phyloP scores from a whole-genome alignment of 2,113 vertebrate species.

The Plotosus lineatus region DNA sequence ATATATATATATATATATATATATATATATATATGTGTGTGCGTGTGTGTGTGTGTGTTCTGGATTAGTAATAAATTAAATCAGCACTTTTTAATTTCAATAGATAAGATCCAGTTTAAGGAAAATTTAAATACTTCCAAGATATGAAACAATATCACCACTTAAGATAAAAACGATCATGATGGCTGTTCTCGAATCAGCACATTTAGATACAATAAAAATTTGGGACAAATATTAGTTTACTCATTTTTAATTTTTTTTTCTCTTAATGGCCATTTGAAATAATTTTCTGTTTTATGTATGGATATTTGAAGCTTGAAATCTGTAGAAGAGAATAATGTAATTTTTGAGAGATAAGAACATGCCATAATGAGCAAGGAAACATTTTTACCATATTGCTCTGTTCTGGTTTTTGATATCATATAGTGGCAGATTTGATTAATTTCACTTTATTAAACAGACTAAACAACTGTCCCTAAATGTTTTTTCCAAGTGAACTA shows the following conservation, averaged over 20 bases:
- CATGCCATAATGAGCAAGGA: neutral
- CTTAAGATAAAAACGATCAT: neutral
- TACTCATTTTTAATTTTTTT: neutral
- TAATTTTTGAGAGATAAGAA: neutral
- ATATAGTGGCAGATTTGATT: neutral
- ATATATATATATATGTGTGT: no score
- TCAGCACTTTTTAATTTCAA: no score
- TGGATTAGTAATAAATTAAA: neutral
- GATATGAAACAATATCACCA: neutral
- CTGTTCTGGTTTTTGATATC: neutral
- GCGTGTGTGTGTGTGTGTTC: no score
- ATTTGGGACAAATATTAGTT: neutral
- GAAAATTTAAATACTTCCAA: no score
- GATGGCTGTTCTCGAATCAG: neutral
- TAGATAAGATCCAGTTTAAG: neutral
- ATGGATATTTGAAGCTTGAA: neutral
- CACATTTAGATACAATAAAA: neutral
- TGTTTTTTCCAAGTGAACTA: neutral
- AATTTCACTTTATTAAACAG: neutral
- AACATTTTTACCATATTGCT: neutral
- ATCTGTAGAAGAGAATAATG: neutral
- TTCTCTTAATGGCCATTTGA: neutral
- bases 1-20: no score
- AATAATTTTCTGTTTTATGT: neutral
- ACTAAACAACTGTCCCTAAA: neutral